Conservation (phyloP, 1,140 invertebrate species). For the Drosophila nannoptera region DNA sequence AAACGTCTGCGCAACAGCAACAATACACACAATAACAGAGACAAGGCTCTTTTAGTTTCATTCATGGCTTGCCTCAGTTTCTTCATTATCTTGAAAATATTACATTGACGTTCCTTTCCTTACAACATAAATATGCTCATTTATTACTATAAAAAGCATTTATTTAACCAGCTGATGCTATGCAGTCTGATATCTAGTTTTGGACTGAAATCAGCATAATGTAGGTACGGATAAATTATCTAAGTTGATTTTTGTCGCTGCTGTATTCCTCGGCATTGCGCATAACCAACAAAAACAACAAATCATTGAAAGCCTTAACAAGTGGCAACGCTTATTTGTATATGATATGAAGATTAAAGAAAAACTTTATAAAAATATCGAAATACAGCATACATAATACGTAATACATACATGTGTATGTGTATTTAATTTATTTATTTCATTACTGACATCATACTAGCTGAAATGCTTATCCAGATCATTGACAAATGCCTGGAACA, state of each 20-base stretch:
- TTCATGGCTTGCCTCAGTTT: conserved; percentile 54
- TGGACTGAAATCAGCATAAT: neutral
- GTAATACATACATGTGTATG: neutral
- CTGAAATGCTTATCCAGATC: conserved; percentile 13
- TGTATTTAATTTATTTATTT: neutral
- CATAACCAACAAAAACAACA: neutral
- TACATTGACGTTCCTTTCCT: conserved; percentile 19
- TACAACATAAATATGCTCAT: conserved; percentile 1
- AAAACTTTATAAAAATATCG: no score
- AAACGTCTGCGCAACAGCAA: conserved; percentile 27
- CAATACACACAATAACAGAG: conserved; percentile 21
- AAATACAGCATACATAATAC: no score
- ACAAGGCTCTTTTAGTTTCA: conserved; percentile 67
- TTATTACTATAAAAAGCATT: neutral
- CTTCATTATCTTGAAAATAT: no score
- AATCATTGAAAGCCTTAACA: no score
- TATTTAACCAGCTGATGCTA: neutral
- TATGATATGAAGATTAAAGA: no score
- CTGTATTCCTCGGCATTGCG: conserved; percentile 19
- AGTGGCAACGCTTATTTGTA: no score
- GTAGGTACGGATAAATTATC: no score
- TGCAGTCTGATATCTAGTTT: neutral
- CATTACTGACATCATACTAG: no score
- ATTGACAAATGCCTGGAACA: conserved; percentile 30
- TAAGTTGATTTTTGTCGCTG: conserved; percentile 11